Evolutionary conservation across 2,888 invertebrate species (phyloP), one percentile per base, ranked within the genome.

Genomic region (Arenicola marina): DNA sequence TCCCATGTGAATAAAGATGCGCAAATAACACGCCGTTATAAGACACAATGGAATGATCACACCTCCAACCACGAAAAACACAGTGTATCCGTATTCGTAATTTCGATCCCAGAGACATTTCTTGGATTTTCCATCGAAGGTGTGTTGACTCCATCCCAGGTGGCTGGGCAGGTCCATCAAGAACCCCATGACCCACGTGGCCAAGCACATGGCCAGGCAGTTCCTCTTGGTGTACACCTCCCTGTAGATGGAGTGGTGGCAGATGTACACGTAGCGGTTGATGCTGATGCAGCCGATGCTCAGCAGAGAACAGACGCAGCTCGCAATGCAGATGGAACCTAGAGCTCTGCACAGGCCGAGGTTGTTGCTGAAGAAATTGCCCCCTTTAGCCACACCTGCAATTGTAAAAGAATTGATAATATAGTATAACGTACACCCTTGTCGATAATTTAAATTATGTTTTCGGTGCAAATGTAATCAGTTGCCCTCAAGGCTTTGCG

Each of bases 231-330:
- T 62, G 59, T 51, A 64, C 32, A 57, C 43, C 18, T 46, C n/a
- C 24, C 51, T n/a, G 61, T 56, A 61, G 56, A 51, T n/a, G 32
- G n/a, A 4, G 24, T 56, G 46, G 54, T 68, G 65, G 55, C 74
- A 75, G 28, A 76, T 73, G 60, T 65, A 67, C 54, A 77, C 57
- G 60, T 73, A 77, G 29, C 77, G 61, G 64, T 75, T 77, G 62
- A 72, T 59, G 60, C 74, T 73, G 66, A 77, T 70, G 18, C 65
- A 53, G 7, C 72, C 70, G n/a, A 77, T 75, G 11, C 72, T 72
- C 53, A 74, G 69, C 33, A 76, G 64, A 1, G 77, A 77, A 2
- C 64, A 61, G 26, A 76, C 67, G 54, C 77, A 77, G 34, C 73
- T 69, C 26, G 74, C 71, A 7, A 76, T 73, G 61, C 76, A 77